phyloP scores from a whole-genome alignment of 2,888 invertebrate species.

The Endotricha flammealis region DNA sequence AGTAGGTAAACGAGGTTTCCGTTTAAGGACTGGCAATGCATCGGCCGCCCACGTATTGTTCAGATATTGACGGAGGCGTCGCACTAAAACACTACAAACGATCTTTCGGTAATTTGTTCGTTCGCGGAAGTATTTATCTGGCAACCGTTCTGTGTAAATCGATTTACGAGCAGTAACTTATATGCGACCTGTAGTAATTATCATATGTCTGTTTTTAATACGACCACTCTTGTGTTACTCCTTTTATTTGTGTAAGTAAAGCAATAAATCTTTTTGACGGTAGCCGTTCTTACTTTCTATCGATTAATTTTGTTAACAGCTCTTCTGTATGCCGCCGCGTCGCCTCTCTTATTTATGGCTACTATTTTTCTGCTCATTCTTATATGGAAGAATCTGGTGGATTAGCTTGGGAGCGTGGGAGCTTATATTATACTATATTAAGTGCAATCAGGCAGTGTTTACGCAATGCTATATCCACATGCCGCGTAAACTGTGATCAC shows the following conservation, averaged over 20 bases:
- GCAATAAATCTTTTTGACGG: conserved; percentile 9
- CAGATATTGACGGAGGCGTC: conserved; percentile 59
- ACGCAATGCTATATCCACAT: conserved; percentile 38
- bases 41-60: conserved; percentile 66
- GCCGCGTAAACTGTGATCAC: conserved; percentile 56
- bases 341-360: conserved; percentile 7
- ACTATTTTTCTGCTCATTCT: conserved; percentile 3
- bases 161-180: conserved; percentile 35
- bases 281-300: conserved; percentile 11
- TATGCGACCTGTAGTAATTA: conserved; percentile 21
- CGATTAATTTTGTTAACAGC: conserved; percentile 7
- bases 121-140: conserved; percentile 65
- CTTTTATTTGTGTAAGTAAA: conserved; percentile 2
- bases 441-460: conserved; percentile 23
- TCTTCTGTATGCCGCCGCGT: too few relatives aligned
- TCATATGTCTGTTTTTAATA: conserved; percentile 4
- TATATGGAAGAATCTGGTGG: conserved; percentile 3
- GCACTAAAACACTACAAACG: conserved; percentile 59
- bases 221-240: conserved; percentile 2
- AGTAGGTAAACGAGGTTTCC: conserved; percentile 67
- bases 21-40: conserved; percentile 66
- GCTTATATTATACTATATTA: conserved; percentile 16
- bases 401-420: conserved; percentile 11
- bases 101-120: conserved; percentile 59
- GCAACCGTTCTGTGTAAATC: conserved; percentile 41